These are phyloP conservation scores for Aphyosemion australe DNA, from an alignment of 2,113 vertebrate species.

Conservation along the genomic window DNA sequence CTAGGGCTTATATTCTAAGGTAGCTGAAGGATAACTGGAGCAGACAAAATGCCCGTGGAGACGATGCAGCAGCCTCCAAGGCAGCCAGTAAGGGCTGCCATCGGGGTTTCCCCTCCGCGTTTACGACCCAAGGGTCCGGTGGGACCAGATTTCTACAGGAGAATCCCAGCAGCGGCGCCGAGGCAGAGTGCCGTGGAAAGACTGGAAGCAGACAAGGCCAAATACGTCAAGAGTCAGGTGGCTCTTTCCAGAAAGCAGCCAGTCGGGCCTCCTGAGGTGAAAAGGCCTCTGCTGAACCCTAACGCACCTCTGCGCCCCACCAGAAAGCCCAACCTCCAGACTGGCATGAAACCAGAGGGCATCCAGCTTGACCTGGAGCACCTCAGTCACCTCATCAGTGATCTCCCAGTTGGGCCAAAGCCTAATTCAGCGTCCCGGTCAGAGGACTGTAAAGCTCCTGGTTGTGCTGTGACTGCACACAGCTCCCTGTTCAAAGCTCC, in stretches of 20 bases:
- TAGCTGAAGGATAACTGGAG: neutral
- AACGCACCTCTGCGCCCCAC: constrained; percentile 68
- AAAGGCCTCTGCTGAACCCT: constrained; percentile 68
- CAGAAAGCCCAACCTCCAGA: constrained; percentile 50
- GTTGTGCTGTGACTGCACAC: neutral
- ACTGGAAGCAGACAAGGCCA: constrained; percentile 90
- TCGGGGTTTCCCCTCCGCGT: constrained; percentile 78
- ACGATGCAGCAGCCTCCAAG: constrained; percentile 46
- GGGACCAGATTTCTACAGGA: constrained; percentile 72
- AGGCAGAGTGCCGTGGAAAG: constrained; percentile 88
- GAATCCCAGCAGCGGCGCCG: constrained; percentile 34
- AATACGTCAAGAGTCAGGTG: constrained; percentile 92
- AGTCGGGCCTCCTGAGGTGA: constrained; percentile 57
- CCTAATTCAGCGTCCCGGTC: neutral
- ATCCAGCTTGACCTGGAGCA: constrained; percentile 84
- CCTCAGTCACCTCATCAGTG: constrained; percentile 89
- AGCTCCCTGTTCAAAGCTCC: constrained; percentile 3
- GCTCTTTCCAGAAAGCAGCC: constrained; percentile 84
- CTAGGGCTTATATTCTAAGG: neutral
- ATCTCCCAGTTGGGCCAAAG: constrained; percentile 70
- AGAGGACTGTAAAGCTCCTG: constrained; percentile 4
- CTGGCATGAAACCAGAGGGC: constrained; percentile 35
- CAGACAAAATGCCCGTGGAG: constrained; percentile 71
- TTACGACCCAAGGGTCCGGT: constrained; percentile 85
- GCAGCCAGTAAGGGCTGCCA: constrained; percentile 48